Conservation (phyloP, 1,140 invertebrate genomes). For the Nilaparvata lugens region DNA sequence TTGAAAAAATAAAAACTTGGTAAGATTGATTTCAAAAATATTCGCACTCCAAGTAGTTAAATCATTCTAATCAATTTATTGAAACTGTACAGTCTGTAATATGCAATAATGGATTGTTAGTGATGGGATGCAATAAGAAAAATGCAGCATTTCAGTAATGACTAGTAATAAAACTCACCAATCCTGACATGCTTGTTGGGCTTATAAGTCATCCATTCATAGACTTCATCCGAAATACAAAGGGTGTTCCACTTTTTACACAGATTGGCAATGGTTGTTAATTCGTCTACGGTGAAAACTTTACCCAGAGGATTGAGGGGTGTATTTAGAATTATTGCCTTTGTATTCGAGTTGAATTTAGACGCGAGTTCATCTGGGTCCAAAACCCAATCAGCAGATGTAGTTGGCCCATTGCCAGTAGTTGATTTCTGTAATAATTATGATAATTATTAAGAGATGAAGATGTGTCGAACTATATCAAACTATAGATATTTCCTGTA, state of each 20-base stretch:
- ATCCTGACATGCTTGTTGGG: slow-evolving; percentile 82
- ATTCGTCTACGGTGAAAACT: slow-evolving; percentile 63
- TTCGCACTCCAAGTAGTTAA: too few species aligned
- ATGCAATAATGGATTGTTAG: too few species aligned
- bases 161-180: slow-evolving; percentile 55
- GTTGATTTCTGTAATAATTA: too few species aligned
- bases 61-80: too few species aligned
- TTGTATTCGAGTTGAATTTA: slow-evolving; percentile 86
- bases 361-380: slow-evolving; percentile 71
- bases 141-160: too few species aligned
- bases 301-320: slow-evolving; percentile 95
- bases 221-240: slow-evolving; percentile 94
- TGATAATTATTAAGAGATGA: too few species aligned
- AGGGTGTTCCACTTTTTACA: slow-evolving; percentile 90
- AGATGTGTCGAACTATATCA: too few species aligned
- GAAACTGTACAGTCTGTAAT: too few species aligned
- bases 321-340: slow-evolving; percentile 92
- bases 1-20: too few species aligned
- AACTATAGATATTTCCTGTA: too few species aligned
- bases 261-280: slow-evolving; percentile 69
- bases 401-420: not conserved
- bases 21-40: too few species aligned
- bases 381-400: slow-evolving; percentile 80
- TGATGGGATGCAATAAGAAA: too few species aligned
- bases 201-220: slow-evolving; percentile 93